A percentile compares a stretch with the other conserved stretches of the same genome.
Conservation (phyloP, 2,113 vertebrate species). For the Rhynchomys soricoides region DNA sequence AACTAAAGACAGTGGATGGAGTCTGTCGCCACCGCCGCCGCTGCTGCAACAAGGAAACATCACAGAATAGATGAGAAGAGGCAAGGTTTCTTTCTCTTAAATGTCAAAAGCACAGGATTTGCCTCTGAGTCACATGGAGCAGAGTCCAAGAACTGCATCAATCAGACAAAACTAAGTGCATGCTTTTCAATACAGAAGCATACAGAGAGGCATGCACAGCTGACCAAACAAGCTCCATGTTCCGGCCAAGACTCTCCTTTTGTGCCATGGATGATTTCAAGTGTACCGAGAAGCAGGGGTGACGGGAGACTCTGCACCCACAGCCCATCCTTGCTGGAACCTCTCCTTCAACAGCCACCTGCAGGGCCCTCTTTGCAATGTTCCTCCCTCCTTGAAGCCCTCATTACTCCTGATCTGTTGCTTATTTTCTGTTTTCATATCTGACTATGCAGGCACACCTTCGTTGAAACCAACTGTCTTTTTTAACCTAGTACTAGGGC, state of each 20-base stretch:
- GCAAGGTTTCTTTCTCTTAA: not conserved
- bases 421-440: conserved; percentile 11
- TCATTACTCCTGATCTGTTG: not conserved
- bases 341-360: too few relatives aligned
- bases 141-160: not conserved
- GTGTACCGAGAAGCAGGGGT: not conserved
- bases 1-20: not conserved
- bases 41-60: not conserved
- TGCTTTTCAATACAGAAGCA: conserved; percentile 8
- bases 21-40: not conserved
- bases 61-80: not conserved
- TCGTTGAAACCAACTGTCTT: not conserved
- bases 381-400: not conserved
- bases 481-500: not conserved
- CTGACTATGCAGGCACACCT: not conserved
- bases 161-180: not conserved
- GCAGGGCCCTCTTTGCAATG: not conserved
- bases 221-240: not conserved
- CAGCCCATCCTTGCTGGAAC: not conserved
- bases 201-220: not conserved
- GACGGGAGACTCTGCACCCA: not conserved
- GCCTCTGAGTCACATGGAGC: not conserved
- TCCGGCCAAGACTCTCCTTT: not conserved
- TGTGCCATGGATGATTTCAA: not conserved
- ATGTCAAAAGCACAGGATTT: not conserved